Conservation (phyloP, 30 jellyfish, hydroid and myxozoan species). For the Calvadosia cruxmelitensis region DNA sequence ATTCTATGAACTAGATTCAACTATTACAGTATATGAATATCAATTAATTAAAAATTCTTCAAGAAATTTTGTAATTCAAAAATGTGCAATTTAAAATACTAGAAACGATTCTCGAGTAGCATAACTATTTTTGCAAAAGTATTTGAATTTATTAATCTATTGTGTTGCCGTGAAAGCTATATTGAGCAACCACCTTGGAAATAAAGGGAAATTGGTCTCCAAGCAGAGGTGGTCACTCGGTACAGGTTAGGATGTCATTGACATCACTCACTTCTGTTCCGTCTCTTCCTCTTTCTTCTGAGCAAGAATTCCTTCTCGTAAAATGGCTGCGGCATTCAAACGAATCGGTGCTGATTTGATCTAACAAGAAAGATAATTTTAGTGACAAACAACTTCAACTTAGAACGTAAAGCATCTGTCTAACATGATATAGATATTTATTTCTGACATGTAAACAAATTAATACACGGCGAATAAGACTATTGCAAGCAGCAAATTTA, state of each 20-base stretch:
- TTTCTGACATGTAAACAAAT: no score
- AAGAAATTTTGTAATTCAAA: no score
- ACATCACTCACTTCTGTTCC: constrained; percentile 16
- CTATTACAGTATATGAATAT: not conserved
- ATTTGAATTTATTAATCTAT: no score
- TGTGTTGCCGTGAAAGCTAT: not conserved
- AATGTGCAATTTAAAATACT: not conserved
- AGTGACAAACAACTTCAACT: no score
- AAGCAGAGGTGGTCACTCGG: no score
- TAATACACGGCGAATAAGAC: no score
- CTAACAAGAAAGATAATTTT: constrained; percentile 10
- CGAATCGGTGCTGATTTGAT: constrained; percentile 57
- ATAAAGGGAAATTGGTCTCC: constrained; percentile 1
- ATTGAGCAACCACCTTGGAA: not conserved
- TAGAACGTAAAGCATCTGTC: no score
- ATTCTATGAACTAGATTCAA: not conserved
- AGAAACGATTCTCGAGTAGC: not conserved
- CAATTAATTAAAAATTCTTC: no score
- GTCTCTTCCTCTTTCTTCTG: constrained; percentile 64
- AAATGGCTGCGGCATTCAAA: constrained; percentile 75
- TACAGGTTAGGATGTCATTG: no score
- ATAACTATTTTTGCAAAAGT: not conserved
- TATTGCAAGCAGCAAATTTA: no score
- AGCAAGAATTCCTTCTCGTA: constrained; percentile 69
- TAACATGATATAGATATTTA: no score